Conservation (phyloP, 2,888 invertebrate genomes). For the Trypoxylon attenuatum region DNA sequence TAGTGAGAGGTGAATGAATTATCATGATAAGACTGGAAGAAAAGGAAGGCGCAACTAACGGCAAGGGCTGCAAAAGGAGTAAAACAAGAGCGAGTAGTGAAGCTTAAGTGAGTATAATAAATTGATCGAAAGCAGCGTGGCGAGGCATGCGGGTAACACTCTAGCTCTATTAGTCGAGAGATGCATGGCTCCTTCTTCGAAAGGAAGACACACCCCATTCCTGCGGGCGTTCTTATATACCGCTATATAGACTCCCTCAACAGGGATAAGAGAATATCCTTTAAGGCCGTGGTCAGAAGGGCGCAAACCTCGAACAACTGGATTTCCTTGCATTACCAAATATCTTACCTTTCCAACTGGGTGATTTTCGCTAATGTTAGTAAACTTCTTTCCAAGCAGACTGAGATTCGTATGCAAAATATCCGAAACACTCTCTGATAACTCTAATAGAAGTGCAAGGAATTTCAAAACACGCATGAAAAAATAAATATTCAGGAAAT, state of each 20-base stretch:
- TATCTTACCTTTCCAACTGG: no score
- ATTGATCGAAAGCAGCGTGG: constrained; percentile 59
- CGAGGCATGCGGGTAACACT: constrained; percentile 61
- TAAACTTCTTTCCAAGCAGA: no score
- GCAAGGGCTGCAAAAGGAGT: constrained; percentile 41
- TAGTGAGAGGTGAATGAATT: background rate
- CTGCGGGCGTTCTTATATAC: constrained; percentile 32
- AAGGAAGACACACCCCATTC: constrained; percentile 43
- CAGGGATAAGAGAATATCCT: constrained; percentile 46
- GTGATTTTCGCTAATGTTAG: no score
- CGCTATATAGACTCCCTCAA: constrained; percentile 31
- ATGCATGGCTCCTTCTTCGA: constrained; percentile 55
- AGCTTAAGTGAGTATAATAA: constrained; percentile 63
- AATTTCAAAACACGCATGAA: no score
- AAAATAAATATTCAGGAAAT: no score
- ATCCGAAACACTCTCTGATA: no score
- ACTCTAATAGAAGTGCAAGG: no score
- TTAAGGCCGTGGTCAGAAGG: constrained; percentile 28
- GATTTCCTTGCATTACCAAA: no score
- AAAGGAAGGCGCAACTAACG: constrained; percentile 27
- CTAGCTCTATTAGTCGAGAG: constrained; percentile 57
- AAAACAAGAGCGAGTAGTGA: constrained; percentile 39
- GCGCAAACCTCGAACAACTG: background rate
- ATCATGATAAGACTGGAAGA: constrained; percentile 13
- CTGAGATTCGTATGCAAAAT: no score